Conservation (phyloP, 2,888 invertebrate species). For the Coelinius sp. region DNA sequence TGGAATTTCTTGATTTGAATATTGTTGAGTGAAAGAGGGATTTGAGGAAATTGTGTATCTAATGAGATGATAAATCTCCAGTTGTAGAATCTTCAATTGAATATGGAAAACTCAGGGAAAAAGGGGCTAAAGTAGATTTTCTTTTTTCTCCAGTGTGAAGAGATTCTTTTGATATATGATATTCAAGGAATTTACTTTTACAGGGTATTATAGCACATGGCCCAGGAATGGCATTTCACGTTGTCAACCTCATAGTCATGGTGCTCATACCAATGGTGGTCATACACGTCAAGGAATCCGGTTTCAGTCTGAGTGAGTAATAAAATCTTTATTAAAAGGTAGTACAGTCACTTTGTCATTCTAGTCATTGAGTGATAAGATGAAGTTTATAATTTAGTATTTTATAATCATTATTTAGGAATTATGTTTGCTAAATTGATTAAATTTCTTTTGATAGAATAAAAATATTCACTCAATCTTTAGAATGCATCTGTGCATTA, state of each 20-base stretch:
- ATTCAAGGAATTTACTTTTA: conserved; percentile 40
- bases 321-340: no score
- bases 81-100: no score
- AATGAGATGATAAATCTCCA: no score
- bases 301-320: conserved; percentile 84
- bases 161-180: no score
- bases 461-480: background rate
- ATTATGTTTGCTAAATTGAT: background rate
- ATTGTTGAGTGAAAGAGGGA: no score
- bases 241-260: conserved; percentile 82
- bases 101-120: no score
- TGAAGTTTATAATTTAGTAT: no score
- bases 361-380: background rate
- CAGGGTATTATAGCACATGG: conserved; percentile 82
- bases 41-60: background rate
- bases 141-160: background rate
- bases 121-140: background rate
- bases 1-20: background rate
- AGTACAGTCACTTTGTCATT: background rate
- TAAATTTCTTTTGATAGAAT: background rate
- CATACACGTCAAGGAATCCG: conserved; percentile 81
- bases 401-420: no score
- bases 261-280: conserved; percentile 86
- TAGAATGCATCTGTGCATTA: background rate
- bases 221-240: conserved; percentile 81